Evolutionary conservation across 2,797 vertebrate genomes (phyloP).

Genomic region (Cynodonichthys magdalenae): DNA sequence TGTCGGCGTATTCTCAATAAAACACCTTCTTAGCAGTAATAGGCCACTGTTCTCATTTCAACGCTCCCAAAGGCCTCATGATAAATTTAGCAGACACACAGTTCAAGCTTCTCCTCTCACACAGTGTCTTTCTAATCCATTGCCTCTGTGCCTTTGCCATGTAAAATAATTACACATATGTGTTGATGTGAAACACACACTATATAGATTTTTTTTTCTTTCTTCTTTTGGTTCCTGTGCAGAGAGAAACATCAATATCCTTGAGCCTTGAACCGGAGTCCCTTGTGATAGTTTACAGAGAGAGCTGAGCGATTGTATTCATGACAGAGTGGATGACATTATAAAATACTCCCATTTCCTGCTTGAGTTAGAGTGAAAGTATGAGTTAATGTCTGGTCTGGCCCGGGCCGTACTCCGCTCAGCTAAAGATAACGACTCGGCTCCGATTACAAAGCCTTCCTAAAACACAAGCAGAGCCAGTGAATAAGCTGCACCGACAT

Average conservation of each 20-base stretch:
- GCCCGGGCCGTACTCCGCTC: slow-evolving; percentile 46
- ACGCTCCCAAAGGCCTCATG: slow-evolving; percentile 89
- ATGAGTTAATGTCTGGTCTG: slow-evolving; percentile 75
- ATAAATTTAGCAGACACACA: slow-evolving; percentile 91
- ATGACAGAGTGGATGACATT: slow-evolving; percentile 73
- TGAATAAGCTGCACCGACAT: slow-evolving; percentile 46
- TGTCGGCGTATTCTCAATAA: slow-evolving; percentile 89
- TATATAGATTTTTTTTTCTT: slow-evolving; percentile 51
- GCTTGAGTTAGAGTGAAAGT: slow-evolving; percentile 76
- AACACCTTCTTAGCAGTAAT: slow-evolving; percentile 94
- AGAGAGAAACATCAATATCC: slow-evolving; percentile 64
- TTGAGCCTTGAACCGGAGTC: slow-evolving; percentile 57
- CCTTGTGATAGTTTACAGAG: slow-evolving; percentile 66
- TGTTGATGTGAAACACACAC: slow-evolving; percentile 63
- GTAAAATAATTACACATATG: slow-evolving; percentile 79
- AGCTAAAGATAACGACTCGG: slow-evolving; percentile 71
- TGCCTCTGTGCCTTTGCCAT: slow-evolving; percentile 62
- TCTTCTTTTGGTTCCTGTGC: neutral
- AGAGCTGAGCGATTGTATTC: slow-evolving; percentile 66
- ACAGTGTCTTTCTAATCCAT: slow-evolving; percentile 73
- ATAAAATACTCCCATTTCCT: slow-evolving; percentile 78
- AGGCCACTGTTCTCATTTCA: slow-evolving; percentile 92
- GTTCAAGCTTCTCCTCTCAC: slow-evolving; percentile 82
- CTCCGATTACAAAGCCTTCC: slow-evolving; percentile 71
- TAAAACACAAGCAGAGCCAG: slow-evolving; percentile 53